Base-by-base conservation (phyloP, 2,888 invertebrate species). In the Laothoe populi region DNA sequence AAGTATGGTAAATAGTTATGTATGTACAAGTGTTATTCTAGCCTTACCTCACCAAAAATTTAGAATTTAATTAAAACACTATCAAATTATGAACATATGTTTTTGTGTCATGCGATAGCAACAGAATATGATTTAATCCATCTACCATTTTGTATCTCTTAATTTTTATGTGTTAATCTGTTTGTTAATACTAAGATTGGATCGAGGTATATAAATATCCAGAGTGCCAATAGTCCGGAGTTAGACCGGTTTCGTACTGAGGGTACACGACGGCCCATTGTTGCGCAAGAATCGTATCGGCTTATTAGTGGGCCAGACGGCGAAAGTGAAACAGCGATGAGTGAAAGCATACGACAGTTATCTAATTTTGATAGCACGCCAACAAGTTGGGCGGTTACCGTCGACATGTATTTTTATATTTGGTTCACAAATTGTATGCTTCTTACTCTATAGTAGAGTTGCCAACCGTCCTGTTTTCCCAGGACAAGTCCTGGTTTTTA, bases 311-410 rank as follows among this genome's bases (percentile, higher is more conserved):
- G 80, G 71, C 74, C 72, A 77, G 71, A 69, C 64, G 78, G 80
- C 75, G 86, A 89, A 88, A 91, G 91, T 90, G 88, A 91, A 88
- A 85, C 80, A 77, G 73, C 82, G 82, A 83, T 83, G 78, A 86
- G 91, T 88, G 91, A 92, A 92, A 92, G 92, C 86, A 73, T 71
- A 75, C 81, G 78, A 81, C 83, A 78, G 89, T 89, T 91, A 89
- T 87, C 87, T 88, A 89, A 90, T 88, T 89, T 88, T 78, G 79
- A 86, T 86, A 81, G 73, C 64, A 64, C 59, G 72, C 59, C 68
- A 71, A 72, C 75, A 72, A 70, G 73, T 76, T 70, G 64, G 64
- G 64, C 45, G 21, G 35, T n/a, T n/a, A n/a, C n/a, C n/a, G n/a
- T n/a, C n/a, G n/a, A n/a, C n/a, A n/a, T n/a, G n/a, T n/a, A n/a